Percentiles rank a stretch among this genome's conserved stretches.
Evolutionary conservation across 30 jellyfish, hydroid and myxozoan genomes (phyloP).

Genomic region (Clytia hemisphaerica): DNA sequence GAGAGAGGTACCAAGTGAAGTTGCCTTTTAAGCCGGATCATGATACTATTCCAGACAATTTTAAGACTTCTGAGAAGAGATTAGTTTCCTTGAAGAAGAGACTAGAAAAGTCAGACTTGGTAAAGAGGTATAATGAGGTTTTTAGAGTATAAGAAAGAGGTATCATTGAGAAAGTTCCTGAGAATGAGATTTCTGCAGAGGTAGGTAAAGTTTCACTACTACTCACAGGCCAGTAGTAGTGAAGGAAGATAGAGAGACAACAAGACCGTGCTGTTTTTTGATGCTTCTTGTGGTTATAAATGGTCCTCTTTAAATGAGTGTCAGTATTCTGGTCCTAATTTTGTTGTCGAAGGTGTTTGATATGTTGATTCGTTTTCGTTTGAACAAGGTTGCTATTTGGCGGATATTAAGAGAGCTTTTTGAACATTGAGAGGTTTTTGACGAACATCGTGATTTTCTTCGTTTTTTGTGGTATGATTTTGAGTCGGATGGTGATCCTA

Average conservation of each 20-base stretch:
- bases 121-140: conserved; percentile 13
- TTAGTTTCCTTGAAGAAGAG: conserved; percentile 3
- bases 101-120: conserved; percentile 10
- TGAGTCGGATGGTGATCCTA: conserved; percentile 17
- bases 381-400: conserved; percentile 14
- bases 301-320: conserved; percentile 24
- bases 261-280: conserved; percentile 21
- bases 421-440: conserved; percentile 19
- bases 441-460: conserved; percentile 27
- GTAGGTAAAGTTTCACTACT: too few relatives aligned
- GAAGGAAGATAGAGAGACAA: conserved; percentile 27
- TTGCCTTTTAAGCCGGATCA: conserved; percentile 50
- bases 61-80: conserved; percentile 14
- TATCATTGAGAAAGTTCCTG: conserved; percentile 22
- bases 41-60: conserved; percentile 30
- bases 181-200: background rate
- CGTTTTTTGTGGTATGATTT: too few relatives aligned
- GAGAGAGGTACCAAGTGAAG: conserved; percentile 23
- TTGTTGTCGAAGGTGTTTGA: conserved; percentile 25
- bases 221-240: too few relatives aligned
- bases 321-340: conserved; percentile 22
- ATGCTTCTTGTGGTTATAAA: conserved; percentile 34
- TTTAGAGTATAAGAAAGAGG: conserved; percentile 45
- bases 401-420: conserved; percentile 28
- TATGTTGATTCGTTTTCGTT: conserved; percentile 29